Percentiles rank a stretch among this genome's conserved stretches.
phyloP scores from a whole-genome alignment of 2,797 vertebrate species.

The Pelobates cultripes region DNA sequence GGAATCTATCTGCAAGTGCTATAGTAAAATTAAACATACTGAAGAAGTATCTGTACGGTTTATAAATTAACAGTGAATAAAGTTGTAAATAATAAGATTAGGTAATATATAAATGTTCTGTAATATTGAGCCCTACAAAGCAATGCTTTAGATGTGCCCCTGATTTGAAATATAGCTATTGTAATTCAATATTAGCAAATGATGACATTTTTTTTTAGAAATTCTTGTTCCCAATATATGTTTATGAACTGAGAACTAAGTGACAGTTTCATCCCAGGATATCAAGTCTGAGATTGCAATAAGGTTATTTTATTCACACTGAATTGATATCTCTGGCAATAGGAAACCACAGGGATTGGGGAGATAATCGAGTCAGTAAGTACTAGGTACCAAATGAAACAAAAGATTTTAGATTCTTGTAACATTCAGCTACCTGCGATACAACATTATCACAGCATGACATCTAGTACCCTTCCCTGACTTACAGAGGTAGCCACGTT shows the following conservation, averaged over 20 bases:
- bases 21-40: too few relatives aligned
- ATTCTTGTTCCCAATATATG: not conserved
- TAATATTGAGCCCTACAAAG: too few relatives aligned
- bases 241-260: conserved; percentile 8
- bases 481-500: not conserved
- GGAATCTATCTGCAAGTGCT: too few relatives aligned
- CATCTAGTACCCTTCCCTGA: not conserved
- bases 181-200: too few relatives aligned
- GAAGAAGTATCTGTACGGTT: too few relatives aligned
- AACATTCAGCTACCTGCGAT: conserved; percentile 21
- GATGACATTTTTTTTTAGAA: not conserved
- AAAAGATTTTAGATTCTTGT: conserved; percentile 22
- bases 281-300: conserved; percentile 31
- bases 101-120: too few relatives aligned
- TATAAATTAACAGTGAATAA: too few relatives aligned
- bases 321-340: conserved; percentile 39
- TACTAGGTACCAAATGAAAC: conserved; percentile 2
- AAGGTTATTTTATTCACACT: conserved; percentile 37
- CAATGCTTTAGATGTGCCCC: too few relatives aligned
- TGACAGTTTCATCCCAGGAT: not conserved
- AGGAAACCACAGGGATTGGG: conserved; percentile 12
- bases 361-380: conserved; percentile 27
- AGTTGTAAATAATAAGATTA: too few relatives aligned
- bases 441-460: conserved; percentile 46
- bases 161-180: too few relatives aligned